Conservation (phyloP, 2,113 vertebrate species). For the Pachypanchax playfairii region DNA sequence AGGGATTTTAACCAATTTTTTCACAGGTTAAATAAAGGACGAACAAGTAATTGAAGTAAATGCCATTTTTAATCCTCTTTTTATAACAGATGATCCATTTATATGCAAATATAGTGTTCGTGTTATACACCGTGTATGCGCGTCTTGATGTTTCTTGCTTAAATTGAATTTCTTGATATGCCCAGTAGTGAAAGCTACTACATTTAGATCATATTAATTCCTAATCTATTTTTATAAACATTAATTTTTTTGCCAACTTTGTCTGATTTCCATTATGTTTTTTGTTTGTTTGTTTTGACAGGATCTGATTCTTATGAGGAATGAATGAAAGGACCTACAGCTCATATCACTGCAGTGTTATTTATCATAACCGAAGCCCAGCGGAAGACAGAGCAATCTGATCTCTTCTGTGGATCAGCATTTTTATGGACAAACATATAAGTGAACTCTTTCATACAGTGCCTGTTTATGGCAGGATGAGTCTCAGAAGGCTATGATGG, state of each 20-base stretch:
- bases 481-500: slow-evolving; percentile 87
- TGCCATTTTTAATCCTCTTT: not conserved
- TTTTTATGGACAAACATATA: slow-evolving; percentile 71
- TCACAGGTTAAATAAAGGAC: not conserved
- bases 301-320: slow-evolving; percentile 56
- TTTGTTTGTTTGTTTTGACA: slow-evolving; percentile 58
- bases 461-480: slow-evolving; percentile 88
- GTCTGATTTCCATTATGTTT: slow-evolving; percentile 39
- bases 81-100: not conserved
- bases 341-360: slow-evolving; percentile 43
- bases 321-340: slow-evolving; percentile 51
- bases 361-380: slow-evolving; percentile 40
- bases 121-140: not conserved
- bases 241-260: slow-evolving; percentile 1
- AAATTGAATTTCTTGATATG: not conserved
- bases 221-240: not conserved
- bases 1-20: not conserved
- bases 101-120: not conserved
- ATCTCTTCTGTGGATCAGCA: slow-evolving; percentile 55
- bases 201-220: not conserved
- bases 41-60: too few relatives aligned
- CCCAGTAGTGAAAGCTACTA: not conserved
- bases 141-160: not conserved
- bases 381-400: slow-evolving; percentile 57
- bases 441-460: slow-evolving; percentile 68